Base-by-base conservation (phyloP, 2,888 invertebrate species). In the Nemotelus nigrinus region DNA sequence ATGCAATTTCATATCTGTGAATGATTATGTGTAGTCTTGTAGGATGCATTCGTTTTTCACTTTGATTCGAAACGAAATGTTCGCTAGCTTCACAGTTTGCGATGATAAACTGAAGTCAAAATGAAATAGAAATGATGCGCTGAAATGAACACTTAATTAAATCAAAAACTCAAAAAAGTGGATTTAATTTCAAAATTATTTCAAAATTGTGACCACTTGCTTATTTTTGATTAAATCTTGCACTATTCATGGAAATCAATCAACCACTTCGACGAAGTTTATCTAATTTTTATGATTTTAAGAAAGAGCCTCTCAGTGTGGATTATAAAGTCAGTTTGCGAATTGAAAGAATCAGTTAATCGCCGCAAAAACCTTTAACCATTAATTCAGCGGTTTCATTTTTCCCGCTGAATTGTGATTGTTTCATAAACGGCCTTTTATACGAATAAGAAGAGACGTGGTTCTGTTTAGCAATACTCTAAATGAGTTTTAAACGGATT, bases 1-100 rank as follows among this genome's bases (percentile, higher is more conserved):
- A 70, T 60, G 70, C 77, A 77, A 77, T 70, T 70, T 77, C 68
- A 77, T 68, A 55, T 10, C 25, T 25, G 25, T 25, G 25, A 25
- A 25, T 25, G 25, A 25, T 25, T 25, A 25, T 25, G 25, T 25
- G 25, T 25, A 47, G 65, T 68, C 67, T n/a, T 47, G 41, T 39
- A 41, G 25, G 65, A 55, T 76, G 64, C 55, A 63, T 63, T 63
- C 74, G 63, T 63, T 74, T 63, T 10, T 63, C 72, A 72, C 58
- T 58, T 44, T 45, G 44, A 45, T 72, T 58, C 43, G 65, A 65
- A 7, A 57, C 25, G 25, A 57, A 57, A 3, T 3, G 50, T 67
- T 25, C 25, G 25, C 25, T 41, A 4, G 43, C 25, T 63, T 58
- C 5, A 58, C 25, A 58, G 7, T 58, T 25, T n/a, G 7, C 10